Evolutionary conservation across 2,113 vertebrate genomes (phyloP), one percentile per base, ranked within the genome.

Genomic region (Probosciger aterrimus): DNA sequence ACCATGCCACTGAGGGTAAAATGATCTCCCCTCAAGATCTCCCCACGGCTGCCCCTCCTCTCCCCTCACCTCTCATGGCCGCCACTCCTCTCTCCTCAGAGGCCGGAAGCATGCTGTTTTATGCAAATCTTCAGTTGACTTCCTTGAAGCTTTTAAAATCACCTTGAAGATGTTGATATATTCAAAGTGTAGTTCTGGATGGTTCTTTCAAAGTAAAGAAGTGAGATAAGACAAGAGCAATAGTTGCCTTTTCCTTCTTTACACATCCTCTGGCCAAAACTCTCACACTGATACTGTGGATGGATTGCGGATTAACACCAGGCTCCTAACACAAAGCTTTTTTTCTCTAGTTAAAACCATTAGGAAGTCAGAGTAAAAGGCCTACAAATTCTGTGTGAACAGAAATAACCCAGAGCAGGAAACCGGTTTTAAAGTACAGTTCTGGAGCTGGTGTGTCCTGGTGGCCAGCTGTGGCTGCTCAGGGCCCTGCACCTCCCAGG

Each of bases 291-390:
- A 2, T 28, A 2, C 0, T 33, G 2, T 13, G 41, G 41, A 41
- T 41, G 41, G 41, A 41, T 13, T 41, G 46, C n/a, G 37, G 7
- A 7, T 14, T 52, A 57, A 22, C 1, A 11, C 4, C 23, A 33
- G 60, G 6, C 19, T 82, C 59, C n/a, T 9, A 30, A 41, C 18
- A n/a, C 0, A 0, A 14, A 53, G 5, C 46, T 71, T 43, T 5
- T n/a, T 22, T 31, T 64, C 12, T 76, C 24, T 46, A 23, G 33
- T 30, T 65, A 6, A 24, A 63, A 39, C 14, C 2, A 7, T 59
- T 46, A 65, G 33, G 35, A 27, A 73, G 3, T 4, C 16, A 25
- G n/a, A 43, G 30, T 52, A 65, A 90, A 75, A 41, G 43, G 11
- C 27, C 27, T 43, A 43, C 5, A 55, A 25, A 53, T 49, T 67